Conservation (phyloP, 2,797 vertebrate genomes). For the Cynopterus sphinx region DNA sequence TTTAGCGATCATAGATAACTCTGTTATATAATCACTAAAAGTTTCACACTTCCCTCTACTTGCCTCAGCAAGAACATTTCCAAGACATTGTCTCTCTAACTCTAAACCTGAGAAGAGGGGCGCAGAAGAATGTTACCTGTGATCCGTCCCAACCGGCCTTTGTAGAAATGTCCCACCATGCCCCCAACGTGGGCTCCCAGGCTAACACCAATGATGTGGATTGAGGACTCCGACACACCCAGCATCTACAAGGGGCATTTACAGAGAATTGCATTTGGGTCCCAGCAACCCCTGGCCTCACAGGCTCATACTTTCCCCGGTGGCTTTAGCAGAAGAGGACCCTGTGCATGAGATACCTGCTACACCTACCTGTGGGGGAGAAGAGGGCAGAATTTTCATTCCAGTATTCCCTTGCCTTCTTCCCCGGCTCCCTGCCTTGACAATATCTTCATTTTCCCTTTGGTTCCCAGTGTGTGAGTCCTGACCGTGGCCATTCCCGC, state of each 20-base stretch:
- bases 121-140: conserved; percentile 88
- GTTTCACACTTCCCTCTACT: background rate
- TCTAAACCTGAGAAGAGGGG: background rate
- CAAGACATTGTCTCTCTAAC: background rate
- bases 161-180: conserved; percentile 92
- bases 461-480: background rate
- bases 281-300: background rate
- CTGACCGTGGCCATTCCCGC: background rate
- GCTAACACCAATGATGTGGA: conserved; percentile 97
- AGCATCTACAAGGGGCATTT: conserved; percentile 82
- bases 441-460: background rate
- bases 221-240: conserved; percentile 88
- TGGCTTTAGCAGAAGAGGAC: background rate
- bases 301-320: background rate
- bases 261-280: background rate
- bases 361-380: background rate
- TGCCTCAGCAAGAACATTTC: background rate
- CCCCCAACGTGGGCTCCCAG: conserved; percentile 95
- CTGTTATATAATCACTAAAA: background rate
- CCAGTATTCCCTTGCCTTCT: background rate
- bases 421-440: background rate
- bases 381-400: background rate
- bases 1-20: background rate
- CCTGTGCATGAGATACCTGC: background rate
- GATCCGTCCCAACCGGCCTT: conserved; percentile 92